A percentile compares a stretch with the other conserved stretches of the same genome.
Conservation (phyloP, 1,140 invertebrate genomes). For the Himalopsyche phryganea region DNA sequence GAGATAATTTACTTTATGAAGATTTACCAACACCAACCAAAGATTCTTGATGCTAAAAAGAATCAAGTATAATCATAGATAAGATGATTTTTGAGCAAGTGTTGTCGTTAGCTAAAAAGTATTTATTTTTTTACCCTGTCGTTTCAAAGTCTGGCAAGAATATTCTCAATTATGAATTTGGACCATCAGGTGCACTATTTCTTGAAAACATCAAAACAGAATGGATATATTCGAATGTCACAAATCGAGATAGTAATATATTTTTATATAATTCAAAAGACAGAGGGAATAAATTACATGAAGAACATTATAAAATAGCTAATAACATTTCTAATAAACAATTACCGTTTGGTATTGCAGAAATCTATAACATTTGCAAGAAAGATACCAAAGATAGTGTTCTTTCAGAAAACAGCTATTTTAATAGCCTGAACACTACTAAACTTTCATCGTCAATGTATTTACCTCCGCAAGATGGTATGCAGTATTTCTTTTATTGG, state of each 20-base stretch:
- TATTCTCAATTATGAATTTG: constrained; percentile 41
- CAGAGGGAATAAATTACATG: constrained; percentile 32
- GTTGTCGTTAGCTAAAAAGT: constrained; percentile 42
- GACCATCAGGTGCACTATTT: constrained; percentile 53
- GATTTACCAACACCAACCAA: constrained; percentile 35
- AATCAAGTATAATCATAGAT: constrained; percentile 15
- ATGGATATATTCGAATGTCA: constrained; percentile 56
- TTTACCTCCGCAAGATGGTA: constrained; percentile 41
- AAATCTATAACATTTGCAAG: constrained; percentile 35
- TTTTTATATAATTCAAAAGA: constrained; percentile 41
- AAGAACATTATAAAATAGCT: constrained; percentile 40
- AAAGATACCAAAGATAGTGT: constrained; percentile 37
- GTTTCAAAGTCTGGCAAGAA: constrained; percentile 40
- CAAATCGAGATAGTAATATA: constrained; percentile 51
- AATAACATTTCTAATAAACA: constrained; percentile 37
- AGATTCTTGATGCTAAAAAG: constrained; percentile 31
- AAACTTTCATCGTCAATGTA: constrained; percentile 36
- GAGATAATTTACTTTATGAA: constrained; percentile 48
- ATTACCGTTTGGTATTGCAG: constrained; percentile 51
- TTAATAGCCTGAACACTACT: constrained; percentile 10
- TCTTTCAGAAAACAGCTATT: constrained; percentile 19
- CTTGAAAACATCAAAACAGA: constrained; percentile 54
- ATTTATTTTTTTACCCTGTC: constrained; percentile 35
- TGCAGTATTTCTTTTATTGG: constrained; percentile 63
- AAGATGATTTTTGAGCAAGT: constrained; percentile 39